Evolutionary conservation across 2,797 vertebrate genomes (phyloP).

Genomic region (Geotrypetes seraphini): DNA sequence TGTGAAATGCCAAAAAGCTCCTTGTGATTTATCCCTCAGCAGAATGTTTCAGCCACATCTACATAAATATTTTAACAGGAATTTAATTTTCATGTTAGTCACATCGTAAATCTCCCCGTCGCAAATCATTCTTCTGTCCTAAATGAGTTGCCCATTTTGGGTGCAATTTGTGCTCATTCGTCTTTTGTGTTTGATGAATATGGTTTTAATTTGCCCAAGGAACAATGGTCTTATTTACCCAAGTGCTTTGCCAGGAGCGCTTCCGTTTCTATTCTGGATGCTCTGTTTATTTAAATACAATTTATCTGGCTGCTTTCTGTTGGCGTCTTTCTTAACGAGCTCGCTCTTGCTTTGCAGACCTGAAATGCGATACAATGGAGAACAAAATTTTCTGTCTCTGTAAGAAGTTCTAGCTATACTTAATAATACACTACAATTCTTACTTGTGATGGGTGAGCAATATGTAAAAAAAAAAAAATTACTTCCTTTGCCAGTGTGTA

Average conservation of each 20-base stretch:
- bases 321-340: not conserved
- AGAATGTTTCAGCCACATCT: slow-evolving; percentile 44
- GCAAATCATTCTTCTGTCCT: slow-evolving; percentile 13
- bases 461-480: too few relatives aligned
- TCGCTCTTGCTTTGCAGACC: not conserved
- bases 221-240: slow-evolving; percentile 21
- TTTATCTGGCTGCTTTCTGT: slow-evolving; percentile 1
- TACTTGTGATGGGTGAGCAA: too few relatives aligned
- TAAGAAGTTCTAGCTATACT: too few relatives aligned
- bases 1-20: slow-evolving; percentile 45
- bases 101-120: slow-evolving; percentile 36
- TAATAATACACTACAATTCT: too few relatives aligned
- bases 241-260: slow-evolving; percentile 13
- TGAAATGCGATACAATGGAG: not conserved
- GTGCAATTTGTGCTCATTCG: slow-evolving; percentile 18
- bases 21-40: slow-evolving; percentile 47
- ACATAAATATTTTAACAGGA: slow-evolving; percentile 60
- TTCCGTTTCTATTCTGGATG: slow-evolving; percentile 25
- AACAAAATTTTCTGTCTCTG: too few relatives aligned
- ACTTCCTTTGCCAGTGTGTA: too few relatives aligned
- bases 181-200: slow-evolving; percentile 22
- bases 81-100: slow-evolving; percentile 54
- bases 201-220: slow-evolving; percentile 15
- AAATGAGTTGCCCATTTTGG: slow-evolving; percentile 32
- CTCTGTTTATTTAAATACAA: slow-evolving; percentile 19